Base-by-base conservation (phyloP, 2,113 vertebrate genomes). In the Gracilinanus agilis region DNA sequence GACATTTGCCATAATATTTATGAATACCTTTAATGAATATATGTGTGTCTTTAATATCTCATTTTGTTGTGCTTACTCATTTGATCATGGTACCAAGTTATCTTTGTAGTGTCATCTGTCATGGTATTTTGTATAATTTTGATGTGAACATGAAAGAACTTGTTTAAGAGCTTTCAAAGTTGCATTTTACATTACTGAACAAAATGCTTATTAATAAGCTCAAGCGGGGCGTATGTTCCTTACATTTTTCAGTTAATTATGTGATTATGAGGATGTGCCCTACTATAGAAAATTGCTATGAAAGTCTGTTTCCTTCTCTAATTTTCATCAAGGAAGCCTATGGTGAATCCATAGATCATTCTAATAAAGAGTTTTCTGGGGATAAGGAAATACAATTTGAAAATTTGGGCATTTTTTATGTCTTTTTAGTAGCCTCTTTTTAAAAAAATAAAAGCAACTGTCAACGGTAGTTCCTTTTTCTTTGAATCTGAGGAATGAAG, bases 321-420 rank as follows among this genome's bases (percentile, higher is more conserved):
- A 88, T 90, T 53, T 90, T 90, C 53, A 1, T 92, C 94, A 92
- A 55, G 53, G 88, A 92, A 19, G 19, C 67, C 67, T 83, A n/a
- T 10, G 40, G 67, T 21, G 40, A 34, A 83, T 40, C 16, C 67
- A 83, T 83, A 83, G 67, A 83, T 83, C 67, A 40, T 83, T 83
- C 40, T 40, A 19, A 83, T 40, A 40, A 83, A 83, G n/a, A 83
- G 49, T 83, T 83, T 83, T 21, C 67, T 40, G 16, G 13, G 61
- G 61, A 75, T 75, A 34, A 75, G 61, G n/a, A 75, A 75, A 4
- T 23, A 75, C 2, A 49, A 75, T 3, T 75, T n/a, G n/a, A n/a
- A 75, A 40, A 40, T 8, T 2, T 83, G 67, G 19, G 2, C 67
- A 83, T 23, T 83, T 40, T 19, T 83, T 16, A 40, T 67, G 29